These are phyloP conservation scores for Dendronephthya gigantea DNA, from an alignment of 64 coral and sea anemone genomes.

Conservation along the genomic window DNA sequence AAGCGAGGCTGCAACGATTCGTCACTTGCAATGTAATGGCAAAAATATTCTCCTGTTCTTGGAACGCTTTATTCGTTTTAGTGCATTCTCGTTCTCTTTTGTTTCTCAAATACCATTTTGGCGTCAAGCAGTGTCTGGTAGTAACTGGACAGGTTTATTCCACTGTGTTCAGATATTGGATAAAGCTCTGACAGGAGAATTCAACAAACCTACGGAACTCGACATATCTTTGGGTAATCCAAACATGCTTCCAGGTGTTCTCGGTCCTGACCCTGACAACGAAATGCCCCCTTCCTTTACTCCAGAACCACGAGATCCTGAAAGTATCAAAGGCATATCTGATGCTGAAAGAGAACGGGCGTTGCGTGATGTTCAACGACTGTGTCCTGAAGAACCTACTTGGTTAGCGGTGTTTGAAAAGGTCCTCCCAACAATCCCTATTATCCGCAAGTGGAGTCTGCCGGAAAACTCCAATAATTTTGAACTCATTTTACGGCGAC, in stretches of 20 bases:
- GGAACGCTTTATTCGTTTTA: constrained; percentile 70
- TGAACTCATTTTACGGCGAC: constrained; percentile 57
- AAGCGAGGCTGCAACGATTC: background rate
- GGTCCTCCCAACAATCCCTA: constrained; percentile 70
- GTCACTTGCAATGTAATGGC: constrained; percentile 69
- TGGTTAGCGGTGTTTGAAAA: constrained; percentile 65
- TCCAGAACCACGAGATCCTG: constrained; percentile 73
- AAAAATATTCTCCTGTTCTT: constrained; percentile 68
- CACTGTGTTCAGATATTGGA: constrained; percentile 56
- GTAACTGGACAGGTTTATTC: constrained; percentile 64
- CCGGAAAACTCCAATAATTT: constrained; percentile 25
- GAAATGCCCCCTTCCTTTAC: constrained; percentile 56
- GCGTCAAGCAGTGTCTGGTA: constrained; percentile 40
- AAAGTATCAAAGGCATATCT: constrained; percentile 52
- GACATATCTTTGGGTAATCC: constrained; percentile 51
- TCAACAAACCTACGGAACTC: constrained; percentile 52
- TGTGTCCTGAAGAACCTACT: background rate
- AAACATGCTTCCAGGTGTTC: constrained; percentile 22
- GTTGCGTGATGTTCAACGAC: constrained; percentile 38
- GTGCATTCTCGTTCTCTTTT: constrained; percentile 80
- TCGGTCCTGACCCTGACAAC: constrained; percentile 51
- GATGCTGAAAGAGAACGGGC: constrained; percentile 49
- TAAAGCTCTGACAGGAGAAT: constrained; percentile 41
- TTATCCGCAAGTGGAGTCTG: constrained; percentile 59
- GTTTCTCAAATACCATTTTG: constrained; percentile 64